Percentiles rank a stretch among this genome's conserved stretches.
Conservation (phyloP, 2,888 invertebrate species). For the Erannis defoliaria region DNA sequence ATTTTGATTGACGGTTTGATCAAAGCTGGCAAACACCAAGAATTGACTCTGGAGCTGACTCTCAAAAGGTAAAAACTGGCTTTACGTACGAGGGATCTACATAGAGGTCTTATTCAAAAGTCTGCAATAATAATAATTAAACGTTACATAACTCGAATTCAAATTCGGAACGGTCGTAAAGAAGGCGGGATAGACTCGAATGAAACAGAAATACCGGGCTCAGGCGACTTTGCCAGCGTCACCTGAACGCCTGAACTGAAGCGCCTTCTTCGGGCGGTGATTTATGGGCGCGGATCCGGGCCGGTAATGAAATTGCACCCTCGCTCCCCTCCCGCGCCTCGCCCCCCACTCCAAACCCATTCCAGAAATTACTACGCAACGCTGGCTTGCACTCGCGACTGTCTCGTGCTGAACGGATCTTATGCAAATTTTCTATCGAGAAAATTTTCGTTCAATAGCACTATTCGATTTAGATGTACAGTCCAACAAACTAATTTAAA, state of each 20-base stretch:
- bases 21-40: too few relatives aligned
- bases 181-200: constrained; percentile 79
- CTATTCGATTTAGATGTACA: background rate
- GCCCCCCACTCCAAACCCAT: constrained; percentile 72
- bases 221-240: constrained; percentile 82
- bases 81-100: too few relatives aligned
- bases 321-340: constrained; percentile 70
- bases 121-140: constrained; percentile 16
- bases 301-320: constrained; percentile 87
- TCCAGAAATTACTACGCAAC: constrained; percentile 86
- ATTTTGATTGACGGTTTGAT: too few relatives aligned
- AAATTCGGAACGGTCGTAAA: constrained; percentile 80
- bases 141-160: constrained; percentile 38
- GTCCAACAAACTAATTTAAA: background rate
- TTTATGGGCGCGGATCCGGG: constrained; percentile 86
- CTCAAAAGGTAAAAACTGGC: too few relatives aligned
- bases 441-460: constrained; percentile 21
- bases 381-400: constrained; percentile 68
- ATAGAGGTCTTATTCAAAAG: too few relatives aligned
- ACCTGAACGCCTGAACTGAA: constrained; percentile 88
- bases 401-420: constrained; percentile 33
- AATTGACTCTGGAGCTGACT: too few relatives aligned
- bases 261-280: constrained; percentile 87
- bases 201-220: constrained; percentile 79
- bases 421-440: constrained; percentile 35